Evolutionary conservation across 2,113 vertebrate species (phyloP).

Genomic region (Eurypyga helias): DNA sequence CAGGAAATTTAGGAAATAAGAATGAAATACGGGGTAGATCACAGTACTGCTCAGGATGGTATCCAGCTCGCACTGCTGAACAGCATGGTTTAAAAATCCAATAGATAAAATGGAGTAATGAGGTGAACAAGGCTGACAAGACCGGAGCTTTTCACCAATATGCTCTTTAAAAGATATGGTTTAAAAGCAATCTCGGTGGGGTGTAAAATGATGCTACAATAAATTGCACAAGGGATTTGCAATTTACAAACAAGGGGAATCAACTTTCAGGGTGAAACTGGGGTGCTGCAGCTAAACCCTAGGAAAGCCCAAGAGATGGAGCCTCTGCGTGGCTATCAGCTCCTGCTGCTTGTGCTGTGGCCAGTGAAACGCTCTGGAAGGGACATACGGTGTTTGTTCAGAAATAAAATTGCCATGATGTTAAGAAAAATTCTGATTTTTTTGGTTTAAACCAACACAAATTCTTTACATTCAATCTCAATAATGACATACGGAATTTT

Average conservation of each 20-base stretch:
- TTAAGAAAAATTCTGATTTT: background rate
- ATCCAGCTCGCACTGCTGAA: background rate
- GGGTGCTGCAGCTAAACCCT: background rate
- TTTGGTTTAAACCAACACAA: background rate
- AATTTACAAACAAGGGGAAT: background rate
- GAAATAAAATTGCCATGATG: background rate
- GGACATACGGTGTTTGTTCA: background rate
- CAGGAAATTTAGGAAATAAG: background rate
- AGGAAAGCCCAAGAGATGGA: background rate
- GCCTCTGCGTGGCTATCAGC: background rate
- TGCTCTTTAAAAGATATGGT: background rate
- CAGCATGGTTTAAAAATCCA: background rate
- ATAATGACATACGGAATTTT: background rate
- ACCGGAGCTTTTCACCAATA: background rate
- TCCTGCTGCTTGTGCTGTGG: background rate
- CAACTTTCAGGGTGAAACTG: background rate
- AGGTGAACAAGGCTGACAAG: background rate
- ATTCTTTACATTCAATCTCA: background rate
- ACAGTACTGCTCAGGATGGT: background rate
- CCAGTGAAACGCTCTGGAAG: fast-evolving
- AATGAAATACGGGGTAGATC: background rate
- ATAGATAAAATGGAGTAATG: background rate
- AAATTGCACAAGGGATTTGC: background rate
- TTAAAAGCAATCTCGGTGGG: fast-evolving
- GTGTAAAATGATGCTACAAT: background rate